Base-by-base conservation (phyloP, 2,113 vertebrate species). In the Eubucco bourcierii region DNA sequence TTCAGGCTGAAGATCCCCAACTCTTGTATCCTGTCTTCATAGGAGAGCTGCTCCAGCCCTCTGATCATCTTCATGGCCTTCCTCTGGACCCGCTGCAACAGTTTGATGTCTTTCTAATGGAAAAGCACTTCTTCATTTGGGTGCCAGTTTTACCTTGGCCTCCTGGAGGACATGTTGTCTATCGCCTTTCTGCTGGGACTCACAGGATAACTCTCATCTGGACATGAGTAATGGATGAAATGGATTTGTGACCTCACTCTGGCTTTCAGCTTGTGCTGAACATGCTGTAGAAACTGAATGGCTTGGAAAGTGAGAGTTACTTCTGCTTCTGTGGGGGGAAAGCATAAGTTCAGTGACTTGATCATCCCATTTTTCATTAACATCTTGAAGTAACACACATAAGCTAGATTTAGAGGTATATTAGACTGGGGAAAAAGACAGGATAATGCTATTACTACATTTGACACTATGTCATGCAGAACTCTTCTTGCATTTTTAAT, bases 281-380 rank as follows among this genome's bases (percentile, higher is more conserved):
- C 0, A 0, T 37, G 29, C 50, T 53, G 29, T 24, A 20, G 21
- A 58, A 70, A 23, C 17, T 8, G 31, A 7, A 10, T 53, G 16
- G 27, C 6, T 41, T 82, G 25, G 44, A 71, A 67, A 0, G 4
- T 79, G 21, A 74, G 23, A 71, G 33, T 46, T 71, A 63, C 46
- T 70, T 88, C 73, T 70, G 15, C 52, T 68, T 63, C n/a, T 14
- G 15, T 13, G 4, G 1, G 7, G 4, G 15, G 9, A 82, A 76
- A 28, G 1, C 39, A 15, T 15, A 7, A 75, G 4, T 81, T 79
- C 58, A 81, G 7, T 39, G 21, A 47, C 9, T 27, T 9, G 12
- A 47, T 17, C 12, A 71, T 50, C 71, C 18, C 14, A 7, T 2
- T 71, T 93, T 74, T 33, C 18, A 33, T 33, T 6, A 65, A 33